Base-by-base conservation (phyloP, 1,140 invertebrate genomes). In the Cyphomyrmex costatus region DNA sequence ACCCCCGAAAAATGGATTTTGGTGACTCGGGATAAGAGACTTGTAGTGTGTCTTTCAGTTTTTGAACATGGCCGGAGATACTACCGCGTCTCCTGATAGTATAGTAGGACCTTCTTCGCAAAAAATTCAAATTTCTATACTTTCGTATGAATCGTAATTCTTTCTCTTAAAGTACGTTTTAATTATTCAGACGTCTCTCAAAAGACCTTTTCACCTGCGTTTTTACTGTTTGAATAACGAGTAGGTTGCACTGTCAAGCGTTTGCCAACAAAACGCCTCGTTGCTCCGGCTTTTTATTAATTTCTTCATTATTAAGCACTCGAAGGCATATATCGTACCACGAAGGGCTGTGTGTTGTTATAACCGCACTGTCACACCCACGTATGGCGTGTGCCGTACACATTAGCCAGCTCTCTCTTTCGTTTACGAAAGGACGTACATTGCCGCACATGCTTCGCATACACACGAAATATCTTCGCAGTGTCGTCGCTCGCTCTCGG, bases 321-420 rank as follows among this genome's bases (percentile, higher is more conserved):
- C 51, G 51, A 82, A 82, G 78, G 51, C 66, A 58, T 42, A 58
- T 14, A 53, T 79, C 46, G 61, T 71, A 71, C 51, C 21, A 19
- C 49, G 65, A 71, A 82, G 66, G 66, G 51, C 51, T 19, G 66
- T 71, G 51, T 71, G 66, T 82, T 82, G 71, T 82, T 82, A 82
- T 58, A 71, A 82, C 33, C 51, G 30, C 61, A 68, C 79, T 68
- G 85, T 89, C 93, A 92, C 94, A 93, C 94, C 94, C 92, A 93
- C 92, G 92, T 93, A 93, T 94, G 89, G 93, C 93, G 92, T 94
- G 94, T 89, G 85, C 91, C 87, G 87, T 88, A 92, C 86, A 83
- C 82, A 91, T 91, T 88, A 89, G 73, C 86, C 61, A 86, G 86
- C 90, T 89, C 49, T 21, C 24, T 63, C 24, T 56, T 27, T 70